Conservation (phyloP, 2,113 vertebrate genomes). For the Orcinus orca region DNA sequence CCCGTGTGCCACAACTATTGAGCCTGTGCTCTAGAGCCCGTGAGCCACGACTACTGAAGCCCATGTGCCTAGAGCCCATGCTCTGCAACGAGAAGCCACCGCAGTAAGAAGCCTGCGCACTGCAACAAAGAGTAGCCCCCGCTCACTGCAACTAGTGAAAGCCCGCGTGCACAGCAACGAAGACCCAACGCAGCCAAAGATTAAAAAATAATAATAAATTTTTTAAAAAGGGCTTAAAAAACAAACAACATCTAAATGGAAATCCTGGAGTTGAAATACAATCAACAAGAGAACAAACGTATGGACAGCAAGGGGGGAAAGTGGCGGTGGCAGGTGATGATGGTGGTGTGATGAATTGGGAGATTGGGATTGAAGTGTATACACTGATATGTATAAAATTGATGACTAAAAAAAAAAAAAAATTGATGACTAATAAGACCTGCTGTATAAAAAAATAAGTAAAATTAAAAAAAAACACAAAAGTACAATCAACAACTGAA, state of each 20-base stretch:
- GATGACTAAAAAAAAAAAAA: no score
- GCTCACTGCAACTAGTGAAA: no score
- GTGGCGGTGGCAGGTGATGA: no score
- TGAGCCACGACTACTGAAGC: neutral
- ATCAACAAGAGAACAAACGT: neutral
- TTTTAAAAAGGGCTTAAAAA: neutral
- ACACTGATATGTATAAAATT: no score
- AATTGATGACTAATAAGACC: no score
- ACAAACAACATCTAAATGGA: neutral
- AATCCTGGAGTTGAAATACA: neutral
- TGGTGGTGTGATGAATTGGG: no score
- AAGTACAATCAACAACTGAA: neutral
- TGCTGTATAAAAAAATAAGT: no score
- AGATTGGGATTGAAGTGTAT: no score
- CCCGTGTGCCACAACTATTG: no score
- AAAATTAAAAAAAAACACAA: neutral
- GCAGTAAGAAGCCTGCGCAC: neutral
- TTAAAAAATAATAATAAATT: neutral
- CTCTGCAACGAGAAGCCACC: neutral
- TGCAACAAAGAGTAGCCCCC: neutral
- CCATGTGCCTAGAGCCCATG: neutral
- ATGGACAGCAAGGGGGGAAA: no score
- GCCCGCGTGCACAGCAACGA: neutral
- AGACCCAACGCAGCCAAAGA: neutral
- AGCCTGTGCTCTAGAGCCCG: no score